A percentile compares a stretch with the other conserved stretches of the same genome.
These are phyloP conservation scores for Piprites chloris DNA, from an alignment of 2,113 vertebrate genomes.

Conservation along the genomic window DNA sequence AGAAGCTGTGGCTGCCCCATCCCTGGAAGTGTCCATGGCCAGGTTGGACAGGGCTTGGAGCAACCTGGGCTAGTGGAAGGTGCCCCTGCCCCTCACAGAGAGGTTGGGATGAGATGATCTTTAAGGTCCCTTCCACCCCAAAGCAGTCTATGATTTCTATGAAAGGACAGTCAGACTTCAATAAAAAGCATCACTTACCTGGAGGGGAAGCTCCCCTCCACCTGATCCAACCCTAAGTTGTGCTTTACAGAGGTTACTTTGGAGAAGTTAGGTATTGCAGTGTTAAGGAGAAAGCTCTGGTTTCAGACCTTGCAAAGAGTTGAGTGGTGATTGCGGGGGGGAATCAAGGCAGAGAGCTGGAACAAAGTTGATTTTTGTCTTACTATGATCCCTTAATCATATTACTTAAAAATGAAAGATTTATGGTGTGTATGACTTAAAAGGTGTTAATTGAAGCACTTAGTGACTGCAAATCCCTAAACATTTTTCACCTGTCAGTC, in stretches of 20 bases:
- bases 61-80: neutral
- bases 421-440: constrained; percentile 32
- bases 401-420: constrained; percentile 39
- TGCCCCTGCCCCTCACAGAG: neutral
- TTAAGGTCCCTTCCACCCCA: neutral
- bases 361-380: neutral
- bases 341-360: neutral
- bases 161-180: neutral
- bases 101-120: neutral
- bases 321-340: neutral
- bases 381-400: constrained; percentile 25
- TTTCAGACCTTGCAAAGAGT: neutral
- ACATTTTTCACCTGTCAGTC: constrained; percentile 42
- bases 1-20: neutral
- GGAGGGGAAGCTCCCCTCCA: neutral
- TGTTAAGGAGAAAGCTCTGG: neutral
- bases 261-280: neutral
- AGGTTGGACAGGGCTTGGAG: neutral
- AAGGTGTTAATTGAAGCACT: constrained; percentile 58
- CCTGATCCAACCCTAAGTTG: neutral
- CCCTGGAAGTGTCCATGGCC: neutral
- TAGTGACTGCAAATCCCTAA: constrained; percentile 29
- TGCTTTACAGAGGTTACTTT: neutral
- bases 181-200: neutral
- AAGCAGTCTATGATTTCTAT: neutral